These are phyloP conservation scores for Diachasma alloeum DNA, from an alignment of 1,140 invertebrate species.

Conservation along the genomic window DNA sequence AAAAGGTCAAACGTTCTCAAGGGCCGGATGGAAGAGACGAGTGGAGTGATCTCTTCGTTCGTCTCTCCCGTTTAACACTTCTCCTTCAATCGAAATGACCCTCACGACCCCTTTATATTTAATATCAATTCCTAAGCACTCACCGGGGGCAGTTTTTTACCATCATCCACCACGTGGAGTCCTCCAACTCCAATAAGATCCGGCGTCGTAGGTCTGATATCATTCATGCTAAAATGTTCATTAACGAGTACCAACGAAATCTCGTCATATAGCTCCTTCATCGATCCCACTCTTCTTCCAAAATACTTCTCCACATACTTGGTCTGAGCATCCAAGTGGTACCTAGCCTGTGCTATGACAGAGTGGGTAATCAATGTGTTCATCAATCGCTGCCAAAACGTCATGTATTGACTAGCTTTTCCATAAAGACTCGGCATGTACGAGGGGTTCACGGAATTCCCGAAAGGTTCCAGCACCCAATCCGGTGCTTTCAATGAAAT, in stretches of 20 bases:
- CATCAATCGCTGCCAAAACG: slow-evolving; percentile 66
- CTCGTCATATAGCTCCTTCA: slow-evolving; percentile 40
- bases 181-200: slow-evolving; percentile 69
- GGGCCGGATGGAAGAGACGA: too few species aligned
- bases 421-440: slow-evolving; percentile 70
- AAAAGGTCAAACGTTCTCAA: too few species aligned
- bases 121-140: slow-evolving; percentile 16
- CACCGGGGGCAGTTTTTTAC: slow-evolving; percentile 36
- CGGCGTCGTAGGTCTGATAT: slow-evolving; percentile 60
- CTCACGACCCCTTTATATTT: not conserved
- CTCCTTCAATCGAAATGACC: too few species aligned
- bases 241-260: slow-evolving; percentile 67
- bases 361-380: slow-evolving; percentile 59
- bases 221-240: slow-evolving; percentile 65
- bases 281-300: slow-evolving; percentile 56
- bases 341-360: slow-evolving; percentile 17
- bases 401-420: slow-evolving; percentile 68
- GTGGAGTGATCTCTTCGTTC: too few species aligned
- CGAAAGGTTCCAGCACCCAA: slow-evolving; percentile 70
- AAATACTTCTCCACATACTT: slow-evolving; percentile 61
- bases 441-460: slow-evolving; percentile 68
- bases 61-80: too few species aligned
- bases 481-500: slow-evolving; percentile 68
- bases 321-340: slow-evolving; percentile 42
- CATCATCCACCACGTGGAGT: slow-evolving; percentile 60